Evolutionary conservation across 2,888 invertebrate species (phyloP).

Genomic region (Metalampra italica): DNA sequence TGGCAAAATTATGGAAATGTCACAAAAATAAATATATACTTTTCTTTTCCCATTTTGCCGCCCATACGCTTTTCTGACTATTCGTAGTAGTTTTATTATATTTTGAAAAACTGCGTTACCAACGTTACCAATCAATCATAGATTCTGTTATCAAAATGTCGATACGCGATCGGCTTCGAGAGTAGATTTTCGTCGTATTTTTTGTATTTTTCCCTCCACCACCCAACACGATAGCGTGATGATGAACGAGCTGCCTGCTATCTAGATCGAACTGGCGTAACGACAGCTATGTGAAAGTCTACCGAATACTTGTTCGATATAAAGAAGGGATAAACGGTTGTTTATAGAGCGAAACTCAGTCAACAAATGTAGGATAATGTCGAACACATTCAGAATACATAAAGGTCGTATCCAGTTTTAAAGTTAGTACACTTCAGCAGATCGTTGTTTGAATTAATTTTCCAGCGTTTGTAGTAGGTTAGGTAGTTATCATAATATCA

Average conservation of each 20-base stretch:
- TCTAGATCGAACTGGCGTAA: background rate
- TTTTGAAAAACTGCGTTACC: background rate
- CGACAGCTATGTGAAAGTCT: background rate
- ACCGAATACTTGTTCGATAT: background rate
- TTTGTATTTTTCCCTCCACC: background rate
- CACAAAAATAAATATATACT: no score
- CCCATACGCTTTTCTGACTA: no score
- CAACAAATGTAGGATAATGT: no score
- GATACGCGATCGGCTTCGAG: background rate
- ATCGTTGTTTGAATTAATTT: no score
- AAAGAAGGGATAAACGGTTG: background rate
- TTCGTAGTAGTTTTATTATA: background rate
- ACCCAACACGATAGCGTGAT: background rate
- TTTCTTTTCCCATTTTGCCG: no score
- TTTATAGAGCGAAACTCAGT: no score
- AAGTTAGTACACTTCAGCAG: no score
- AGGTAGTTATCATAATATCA: no score
- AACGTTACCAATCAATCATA: background rate
- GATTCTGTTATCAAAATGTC: background rate
- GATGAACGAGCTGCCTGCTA: conserved; percentile 1
- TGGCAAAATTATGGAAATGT: no score
- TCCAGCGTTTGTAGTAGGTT: no score
- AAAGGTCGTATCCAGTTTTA: no score
- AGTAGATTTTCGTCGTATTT: background rate
- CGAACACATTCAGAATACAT: no score